These are phyloP conservation scores for Sisyra terminalis DNA, from an alignment of 2,888 invertebrate species.

Conservation along the genomic window DNA sequence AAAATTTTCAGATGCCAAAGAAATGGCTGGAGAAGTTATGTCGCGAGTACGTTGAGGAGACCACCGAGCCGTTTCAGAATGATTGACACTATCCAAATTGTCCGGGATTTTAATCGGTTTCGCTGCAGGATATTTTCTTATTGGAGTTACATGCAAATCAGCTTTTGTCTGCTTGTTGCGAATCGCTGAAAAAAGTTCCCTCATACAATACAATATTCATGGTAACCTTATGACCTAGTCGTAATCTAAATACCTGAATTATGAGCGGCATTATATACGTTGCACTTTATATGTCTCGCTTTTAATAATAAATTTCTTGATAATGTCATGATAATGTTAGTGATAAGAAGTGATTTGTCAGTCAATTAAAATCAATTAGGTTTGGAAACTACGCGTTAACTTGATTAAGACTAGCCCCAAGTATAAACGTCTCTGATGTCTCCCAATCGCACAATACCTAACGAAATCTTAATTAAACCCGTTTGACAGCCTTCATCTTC, in stretches of 20 bases:
- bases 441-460: too few relatives aligned
- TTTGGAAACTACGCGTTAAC: too few relatives aligned
- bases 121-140: conserved; percentile 34
- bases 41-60: conserved; percentile 46
- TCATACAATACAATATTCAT: conserved; percentile 1
- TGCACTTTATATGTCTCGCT: too few relatives aligned
- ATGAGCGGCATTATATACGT: not conserved
- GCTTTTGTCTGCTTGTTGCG: conserved; percentile 3
- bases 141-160: conserved; percentile 28
- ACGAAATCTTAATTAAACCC: too few relatives aligned
- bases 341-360: too few relatives aligned
- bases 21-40: conserved; percentile 40
- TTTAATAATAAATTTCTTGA: too few relatives aligned
- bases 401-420: too few relatives aligned
- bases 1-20: conserved; percentile 21
- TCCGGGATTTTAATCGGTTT: conserved; percentile 38
- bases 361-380: too few relatives aligned
- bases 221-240: not conserved
- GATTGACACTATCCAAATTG: conserved; percentile 44
- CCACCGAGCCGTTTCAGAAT: conserved; percentile 44
- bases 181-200: conserved; percentile 9
- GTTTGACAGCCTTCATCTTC: too few relatives aligned
- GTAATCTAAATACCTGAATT: not conserved
- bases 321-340: too few relatives aligned
- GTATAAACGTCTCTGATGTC: too few relatives aligned